These are phyloP conservation scores for Aphodius sticticus DNA, from an alignment of 2,888 invertebrate genomes.

Conservation along the genomic window DNA sequence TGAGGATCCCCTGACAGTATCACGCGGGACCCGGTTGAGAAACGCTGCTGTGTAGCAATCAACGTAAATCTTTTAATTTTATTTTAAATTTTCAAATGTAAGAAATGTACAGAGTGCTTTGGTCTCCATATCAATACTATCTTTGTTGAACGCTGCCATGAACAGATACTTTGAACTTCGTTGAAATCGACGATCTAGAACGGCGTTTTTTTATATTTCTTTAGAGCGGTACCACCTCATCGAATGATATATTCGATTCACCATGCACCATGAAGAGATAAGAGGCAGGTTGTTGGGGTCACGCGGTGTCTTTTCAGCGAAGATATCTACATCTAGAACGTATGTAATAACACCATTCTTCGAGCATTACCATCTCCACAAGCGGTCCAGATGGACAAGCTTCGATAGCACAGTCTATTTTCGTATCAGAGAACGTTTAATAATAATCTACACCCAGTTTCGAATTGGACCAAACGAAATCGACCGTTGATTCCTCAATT, in stretches of 20 bases:
- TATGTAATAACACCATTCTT: constrained; percentile 37
- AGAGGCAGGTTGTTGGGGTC: background rate
- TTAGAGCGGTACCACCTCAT: background rate
- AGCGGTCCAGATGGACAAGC: constrained; percentile 44
- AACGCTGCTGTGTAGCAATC: no score
- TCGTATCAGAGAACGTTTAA: constrained; percentile 8
- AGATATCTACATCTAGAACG: constrained; percentile 35
- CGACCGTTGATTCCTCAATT: background rate
- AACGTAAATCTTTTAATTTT: no score
- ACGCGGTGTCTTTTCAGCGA: constrained; percentile 6
- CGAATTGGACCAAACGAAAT: constrained; percentile 11
- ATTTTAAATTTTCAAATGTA: no score
- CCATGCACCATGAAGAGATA: background rate
- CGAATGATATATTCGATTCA: background rate
- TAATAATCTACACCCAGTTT: background rate
- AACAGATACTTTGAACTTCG: background rate
- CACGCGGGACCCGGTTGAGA: no score
- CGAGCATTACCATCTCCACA: constrained; percentile 42
- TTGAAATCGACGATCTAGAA: background rate
- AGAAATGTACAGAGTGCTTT: no score
- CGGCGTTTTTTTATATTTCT: background rate
- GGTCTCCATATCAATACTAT: no score
- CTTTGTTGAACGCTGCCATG: no score
- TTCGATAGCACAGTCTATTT: constrained; percentile 44
- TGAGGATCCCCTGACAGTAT: no score